Conservation (phyloP, 2,888 invertebrate species). For the Apoderus coryli region DNA sequence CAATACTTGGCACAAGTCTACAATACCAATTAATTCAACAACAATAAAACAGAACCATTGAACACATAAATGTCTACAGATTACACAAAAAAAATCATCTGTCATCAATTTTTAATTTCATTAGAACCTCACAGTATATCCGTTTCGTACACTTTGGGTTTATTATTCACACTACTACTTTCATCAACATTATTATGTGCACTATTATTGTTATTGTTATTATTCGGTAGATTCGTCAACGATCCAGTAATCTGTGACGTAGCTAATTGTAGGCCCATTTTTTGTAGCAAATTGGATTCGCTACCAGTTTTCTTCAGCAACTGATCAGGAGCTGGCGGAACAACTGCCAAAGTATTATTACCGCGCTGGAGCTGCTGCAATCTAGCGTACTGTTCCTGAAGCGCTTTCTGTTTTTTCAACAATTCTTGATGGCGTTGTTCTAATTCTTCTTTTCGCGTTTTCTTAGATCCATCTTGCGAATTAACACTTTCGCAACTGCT, state of each 20-base stretch:
- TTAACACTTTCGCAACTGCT: slow-evolving; percentile 66
- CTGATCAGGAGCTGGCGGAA: slow-evolving; percentile 46
- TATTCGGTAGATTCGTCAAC: slow-evolving; percentile 47
- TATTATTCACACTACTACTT: slow-evolving; percentile 32
- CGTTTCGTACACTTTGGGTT: slow-evolving; percentile 79
- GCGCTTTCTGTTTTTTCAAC: slow-evolving; percentile 69
- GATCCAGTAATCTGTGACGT: slow-evolving; percentile 43
- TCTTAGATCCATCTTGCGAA: slow-evolving; percentile 52
- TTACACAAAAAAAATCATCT: too few species aligned
- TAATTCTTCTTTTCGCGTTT: slow-evolving; percentile 54
- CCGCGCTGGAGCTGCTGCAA: slow-evolving; percentile 76
- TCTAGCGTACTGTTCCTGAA: slow-evolving; percentile 84
- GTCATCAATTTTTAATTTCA: too few species aligned
- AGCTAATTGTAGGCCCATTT: slow-evolving; percentile 58
- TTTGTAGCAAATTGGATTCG: slow-evolving; percentile 72
- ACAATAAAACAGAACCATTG: too few species aligned
- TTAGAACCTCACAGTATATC: slow-evolving; percentile 78
- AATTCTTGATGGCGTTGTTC: slow-evolving; percentile 83
- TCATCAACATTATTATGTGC: slow-evolving; percentile 13
- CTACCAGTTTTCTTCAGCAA: slow-evolving; percentile 73
- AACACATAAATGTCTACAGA: too few species aligned
- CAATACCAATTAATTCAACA: too few species aligned
- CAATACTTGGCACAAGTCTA: too few species aligned
- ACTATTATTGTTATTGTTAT: too few species aligned
- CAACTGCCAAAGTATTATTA: slow-evolving; percentile 46